phyloP scores from a whole-genome alignment of 1,140 invertebrate genomes.

The Trichoplusia ni region DNA sequence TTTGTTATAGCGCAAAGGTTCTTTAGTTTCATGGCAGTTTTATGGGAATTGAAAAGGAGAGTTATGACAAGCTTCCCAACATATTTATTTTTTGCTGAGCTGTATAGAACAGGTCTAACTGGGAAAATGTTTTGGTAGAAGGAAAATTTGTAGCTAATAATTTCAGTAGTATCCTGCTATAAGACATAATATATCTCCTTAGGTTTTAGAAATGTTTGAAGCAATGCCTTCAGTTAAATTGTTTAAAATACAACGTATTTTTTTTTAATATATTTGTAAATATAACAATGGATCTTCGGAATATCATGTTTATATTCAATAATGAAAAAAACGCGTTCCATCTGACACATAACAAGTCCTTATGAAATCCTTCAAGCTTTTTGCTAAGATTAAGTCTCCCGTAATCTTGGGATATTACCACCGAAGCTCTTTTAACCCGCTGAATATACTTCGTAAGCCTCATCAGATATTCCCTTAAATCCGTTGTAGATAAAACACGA shows the following conservation, averaged over 20 bases:
- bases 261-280: too few species aligned
- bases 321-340: background rate
- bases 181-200: too few species aligned
- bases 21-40: constrained; percentile 21
- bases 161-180: too few species aligned
- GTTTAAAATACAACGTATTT: too few species aligned
- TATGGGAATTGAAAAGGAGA: background rate
- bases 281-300: too few species aligned
- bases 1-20: constrained; percentile 16
- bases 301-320: too few species aligned
- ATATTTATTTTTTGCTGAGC: constrained; percentile 5
- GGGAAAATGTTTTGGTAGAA: background rate
- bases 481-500: constrained; percentile 4
- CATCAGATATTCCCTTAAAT: constrained; percentile 8
- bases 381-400: constrained; percentile 12
- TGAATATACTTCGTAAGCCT: background rate
- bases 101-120: background rate
- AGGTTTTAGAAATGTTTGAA: too few species aligned
- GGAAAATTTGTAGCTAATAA: background rate
- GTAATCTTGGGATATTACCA: constrained; percentile 21
- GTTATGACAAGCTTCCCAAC: background rate
- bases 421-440: constrained; percentile 3
- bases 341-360: background rate
- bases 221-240: too few species aligned
- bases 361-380: background rate